Evolutionary conservation across 2,113 vertebrate genomes (phyloP).

Genomic region (Chrysochloris asiatica): DNA sequence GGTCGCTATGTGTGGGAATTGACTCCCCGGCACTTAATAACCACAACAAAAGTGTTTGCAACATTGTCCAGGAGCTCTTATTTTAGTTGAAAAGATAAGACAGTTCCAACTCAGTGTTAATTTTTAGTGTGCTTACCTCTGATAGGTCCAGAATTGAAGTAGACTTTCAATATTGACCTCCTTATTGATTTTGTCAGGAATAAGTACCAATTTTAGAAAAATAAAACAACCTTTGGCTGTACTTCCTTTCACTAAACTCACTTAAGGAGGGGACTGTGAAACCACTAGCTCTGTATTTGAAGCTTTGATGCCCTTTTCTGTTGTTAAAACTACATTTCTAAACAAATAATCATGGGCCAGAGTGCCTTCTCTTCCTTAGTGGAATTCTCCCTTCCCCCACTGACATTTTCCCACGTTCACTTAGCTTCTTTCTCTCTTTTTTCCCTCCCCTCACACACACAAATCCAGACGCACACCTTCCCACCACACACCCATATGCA

Average conservation of each 20-base stretch:
- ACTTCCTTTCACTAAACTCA: background rate
- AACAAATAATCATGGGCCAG: slow-evolving; percentile 3
- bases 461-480: slow-evolving; percentile 71
- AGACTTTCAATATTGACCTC: background rate
- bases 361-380: background rate
- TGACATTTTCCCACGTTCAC: slow-evolving; percentile 46
- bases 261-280: background rate
- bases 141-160: background rate
- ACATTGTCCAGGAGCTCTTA: background rate
- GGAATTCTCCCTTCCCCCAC: slow-evolving; percentile 47
- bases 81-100: background rate
- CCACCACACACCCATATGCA: slow-evolving; percentile 76
- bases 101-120: rapidly evolving
- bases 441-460: background rate
- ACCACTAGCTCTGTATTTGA: background rate
- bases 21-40: too few relatives aligned
- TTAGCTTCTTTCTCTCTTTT: slow-evolving; percentile 39
- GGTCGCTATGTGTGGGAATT: too few relatives aligned
- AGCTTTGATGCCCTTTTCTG: background rate
- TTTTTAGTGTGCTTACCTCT: background rate
- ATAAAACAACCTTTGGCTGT: background rate
- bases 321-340: background rate
- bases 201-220: slow-evolving; percentile 10
- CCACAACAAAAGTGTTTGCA: slow-evolving; percentile 9
- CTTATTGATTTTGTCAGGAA: slow-evolving; percentile 4